These are phyloP conservation scores for Cinclus mexicanus DNA, from an alignment of 2,113 vertebrate species.

Conservation along the genomic window DNA sequence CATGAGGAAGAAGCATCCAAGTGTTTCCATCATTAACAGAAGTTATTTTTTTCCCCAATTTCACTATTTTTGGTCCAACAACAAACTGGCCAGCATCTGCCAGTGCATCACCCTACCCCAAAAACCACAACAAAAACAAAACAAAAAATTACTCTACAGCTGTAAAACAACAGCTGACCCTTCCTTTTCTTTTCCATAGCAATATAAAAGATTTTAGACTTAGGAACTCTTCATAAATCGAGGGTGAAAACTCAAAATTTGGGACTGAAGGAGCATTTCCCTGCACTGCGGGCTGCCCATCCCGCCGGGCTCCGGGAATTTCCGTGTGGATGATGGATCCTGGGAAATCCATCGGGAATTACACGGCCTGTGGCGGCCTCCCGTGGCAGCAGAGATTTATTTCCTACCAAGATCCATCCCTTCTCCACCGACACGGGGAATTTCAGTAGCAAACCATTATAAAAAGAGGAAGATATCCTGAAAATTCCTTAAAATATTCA, in stretches of 20 bases:
- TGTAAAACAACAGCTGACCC: rapidly evolving
- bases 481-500: not conserved
- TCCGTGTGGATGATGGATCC: rapidly evolving
- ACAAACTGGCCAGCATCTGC: not conserved
- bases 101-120: not conserved
- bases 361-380: not conserved
- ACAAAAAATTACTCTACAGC: rapidly evolving
- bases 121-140: not conserved
- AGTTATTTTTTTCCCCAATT: rapidly evolving
- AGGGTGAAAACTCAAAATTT: rapidly evolving
- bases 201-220: rapidly evolving
- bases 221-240: rapidly evolving
- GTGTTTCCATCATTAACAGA: not conserved
- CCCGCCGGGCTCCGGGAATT: not conserved
- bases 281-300: not conserved
- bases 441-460: not conserved
- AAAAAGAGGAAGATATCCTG: not conserved
- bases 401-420: rapidly evolving
- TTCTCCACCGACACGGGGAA: rapidly evolving
- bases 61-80: not conserved
- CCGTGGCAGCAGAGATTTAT: not conserved
- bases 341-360: not conserved
- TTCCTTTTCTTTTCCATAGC: rapidly evolving
- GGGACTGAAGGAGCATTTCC: rapidly evolving
- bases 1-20: not conserved